These are phyloP conservation scores for Acipenser ruthenus DNA, from an alignment of 2,797 vertebrate species.

Conservation along the genomic window DNA sequence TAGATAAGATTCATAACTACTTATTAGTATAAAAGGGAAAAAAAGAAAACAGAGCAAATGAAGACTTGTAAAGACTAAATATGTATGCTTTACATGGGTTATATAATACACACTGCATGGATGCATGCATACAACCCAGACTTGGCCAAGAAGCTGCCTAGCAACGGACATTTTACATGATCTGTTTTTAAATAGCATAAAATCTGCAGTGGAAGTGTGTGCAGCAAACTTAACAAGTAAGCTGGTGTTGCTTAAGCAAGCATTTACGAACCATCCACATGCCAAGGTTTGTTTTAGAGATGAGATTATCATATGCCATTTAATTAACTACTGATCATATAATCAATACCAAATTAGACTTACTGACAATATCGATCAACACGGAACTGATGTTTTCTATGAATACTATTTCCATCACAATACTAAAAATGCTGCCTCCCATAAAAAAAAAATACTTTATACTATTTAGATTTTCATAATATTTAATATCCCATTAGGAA, in stretches of 20 bases:
- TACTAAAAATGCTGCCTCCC: no score
- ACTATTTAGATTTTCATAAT: no score
- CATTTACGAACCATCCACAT: background rate
- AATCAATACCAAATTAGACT: background rate
- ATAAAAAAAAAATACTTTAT: no score
- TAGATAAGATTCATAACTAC: no score
- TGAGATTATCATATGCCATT: background rate
- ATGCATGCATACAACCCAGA: background rate
- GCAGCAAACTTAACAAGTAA: background rate
- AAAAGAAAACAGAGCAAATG: no score
- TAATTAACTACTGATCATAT: background rate
- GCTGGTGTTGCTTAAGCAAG: background rate
- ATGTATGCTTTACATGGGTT: background rate
- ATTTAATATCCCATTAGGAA: no score
- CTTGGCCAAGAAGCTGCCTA: constrained; percentile 2
- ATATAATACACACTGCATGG: background rate
- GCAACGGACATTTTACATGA: background rate
- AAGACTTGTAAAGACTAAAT: background rate
- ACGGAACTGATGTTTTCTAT: no score
- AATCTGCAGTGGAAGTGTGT: background rate
- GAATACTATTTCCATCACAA: no score
- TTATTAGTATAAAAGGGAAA: no score
- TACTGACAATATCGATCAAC: no score
- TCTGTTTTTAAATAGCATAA: constrained; percentile 2
- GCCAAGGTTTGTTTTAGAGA: background rate